Evolutionary conservation across 2,797 vertebrate species (phyloP).

Genomic region (Okamejei kenojei): DNA sequence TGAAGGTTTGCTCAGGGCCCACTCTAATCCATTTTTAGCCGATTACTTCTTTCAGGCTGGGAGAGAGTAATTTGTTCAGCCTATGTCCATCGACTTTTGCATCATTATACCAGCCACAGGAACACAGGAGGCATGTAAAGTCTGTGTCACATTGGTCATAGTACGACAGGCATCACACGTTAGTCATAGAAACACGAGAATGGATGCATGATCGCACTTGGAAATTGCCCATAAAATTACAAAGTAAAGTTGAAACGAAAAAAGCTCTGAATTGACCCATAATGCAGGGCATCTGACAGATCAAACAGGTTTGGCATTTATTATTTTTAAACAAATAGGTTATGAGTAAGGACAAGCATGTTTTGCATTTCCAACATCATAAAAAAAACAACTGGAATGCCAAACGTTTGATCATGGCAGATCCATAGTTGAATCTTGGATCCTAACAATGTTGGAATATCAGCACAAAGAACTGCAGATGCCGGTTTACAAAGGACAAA

Average conservation of each 20-base stretch:
- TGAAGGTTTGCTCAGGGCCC: conserved; percentile 49
- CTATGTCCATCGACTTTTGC: conserved; percentile 57
- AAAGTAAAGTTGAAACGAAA: conserved; percentile 39
- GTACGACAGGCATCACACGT: conserved; percentile 43
- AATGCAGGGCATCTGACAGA: too few relatives aligned
- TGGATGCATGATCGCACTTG: conserved; percentile 42
- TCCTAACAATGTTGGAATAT: too few relatives aligned
- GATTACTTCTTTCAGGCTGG: conserved; percentile 61
- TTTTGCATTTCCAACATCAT: not conserved
- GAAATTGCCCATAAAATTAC: conserved; percentile 46
- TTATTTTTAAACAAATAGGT: not conserved
- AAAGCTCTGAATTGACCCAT: too few relatives aligned
- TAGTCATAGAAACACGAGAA: conserved; percentile 46
- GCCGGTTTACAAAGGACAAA: too few relatives aligned
- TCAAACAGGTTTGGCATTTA: not conserved
- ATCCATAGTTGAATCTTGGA: too few relatives aligned
- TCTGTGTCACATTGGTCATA: too few relatives aligned
- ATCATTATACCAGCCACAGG: conserved; percentile 64
- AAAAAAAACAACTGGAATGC: not conserved
- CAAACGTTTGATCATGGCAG: too few relatives aligned
- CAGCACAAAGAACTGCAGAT: too few relatives aligned
- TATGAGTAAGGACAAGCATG: not conserved
- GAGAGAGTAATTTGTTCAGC: conserved; percentile 48
- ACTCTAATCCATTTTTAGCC: conserved; percentile 48
- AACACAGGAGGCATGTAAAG: conserved; percentile 57